Conservation (phyloP, 1,140 invertebrate genomes). For the Brachionus koreanus region DNA sequence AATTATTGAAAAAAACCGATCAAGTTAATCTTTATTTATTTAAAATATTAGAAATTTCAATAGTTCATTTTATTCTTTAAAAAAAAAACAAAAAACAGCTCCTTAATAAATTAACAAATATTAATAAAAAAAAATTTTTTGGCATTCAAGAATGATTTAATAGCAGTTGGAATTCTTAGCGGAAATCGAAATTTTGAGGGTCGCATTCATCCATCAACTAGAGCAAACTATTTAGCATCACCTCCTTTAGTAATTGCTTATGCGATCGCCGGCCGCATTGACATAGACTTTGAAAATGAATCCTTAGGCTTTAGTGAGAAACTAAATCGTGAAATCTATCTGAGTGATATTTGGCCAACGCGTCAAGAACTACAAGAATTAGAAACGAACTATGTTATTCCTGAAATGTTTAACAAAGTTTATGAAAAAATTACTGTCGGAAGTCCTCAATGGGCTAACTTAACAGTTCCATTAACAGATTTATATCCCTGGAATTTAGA, state of each 20-base stretch:
- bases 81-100: not conserved
- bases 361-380: constrained; percentile 80
- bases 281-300: constrained; percentile 87
- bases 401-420: constrained; percentile 96
- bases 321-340: constrained; percentile 73
- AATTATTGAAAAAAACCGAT: too few species aligned
- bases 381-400: constrained; percentile 83
- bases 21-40: too few species aligned
- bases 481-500: constrained; percentile 84
- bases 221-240: constrained; percentile 92
- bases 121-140: constrained; percentile 21
- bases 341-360: constrained; percentile 90
- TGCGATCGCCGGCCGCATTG: constrained; percentile 84
- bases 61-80: not conserved
- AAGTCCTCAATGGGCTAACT: constrained; percentile 76
- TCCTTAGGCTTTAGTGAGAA: constrained; percentile 71
- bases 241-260: constrained; percentile 93
- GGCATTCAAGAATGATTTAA: constrained; percentile 71
- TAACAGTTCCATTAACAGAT: constrained; percentile 70
- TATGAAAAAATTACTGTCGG: constrained; percentile 71
- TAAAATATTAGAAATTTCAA: too few species aligned
- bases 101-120: not conserved
- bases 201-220: constrained; percentile 86
- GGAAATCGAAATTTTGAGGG: constrained; percentile 97
- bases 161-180: constrained; percentile 87